These are phyloP conservation scores for Dinomys branickii DNA, from an alignment of 2,113 vertebrate genomes.

Conservation along the genomic window DNA sequence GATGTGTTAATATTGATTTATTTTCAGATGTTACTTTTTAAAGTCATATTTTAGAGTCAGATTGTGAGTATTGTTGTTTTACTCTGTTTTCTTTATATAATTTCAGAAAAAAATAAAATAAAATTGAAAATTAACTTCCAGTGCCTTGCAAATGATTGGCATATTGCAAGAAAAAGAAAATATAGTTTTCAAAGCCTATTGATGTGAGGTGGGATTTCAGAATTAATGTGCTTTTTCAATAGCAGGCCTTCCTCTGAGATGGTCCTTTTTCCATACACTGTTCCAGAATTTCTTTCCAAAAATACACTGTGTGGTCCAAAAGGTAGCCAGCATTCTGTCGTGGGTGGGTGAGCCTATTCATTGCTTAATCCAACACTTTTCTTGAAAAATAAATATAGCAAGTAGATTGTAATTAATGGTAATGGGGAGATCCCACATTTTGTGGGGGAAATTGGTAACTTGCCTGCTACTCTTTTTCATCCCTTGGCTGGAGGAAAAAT, in stretches of 20 bases:
- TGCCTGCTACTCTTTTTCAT: conserved; percentile 69
- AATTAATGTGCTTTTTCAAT: conserved; percentile 52
- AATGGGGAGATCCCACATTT: not conserved
- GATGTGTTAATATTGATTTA: conserved; percentile 20
- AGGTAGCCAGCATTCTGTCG: conserved; percentile 73
- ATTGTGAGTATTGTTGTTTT: not conserved
- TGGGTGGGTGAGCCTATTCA: conserved; percentile 27
- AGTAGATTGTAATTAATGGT: conserved; percentile 55
- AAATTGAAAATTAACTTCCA: conserved; percentile 1
- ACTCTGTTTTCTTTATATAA: conserved; percentile 29
- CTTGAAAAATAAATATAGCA: conserved; percentile 63
- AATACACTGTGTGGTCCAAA: conserved; percentile 67
- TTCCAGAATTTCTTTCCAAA: conserved; percentile 83
- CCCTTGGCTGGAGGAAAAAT: conserved; percentile 44
- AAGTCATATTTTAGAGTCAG: conserved; percentile 26
- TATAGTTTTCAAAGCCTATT: conserved; percentile 47
- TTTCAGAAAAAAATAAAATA: conserved; percentile 56
- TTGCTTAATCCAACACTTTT: conserved; percentile 69
- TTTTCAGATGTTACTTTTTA: not conserved
- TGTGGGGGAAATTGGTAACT: conserved; percentile 61
- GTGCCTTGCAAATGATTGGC: conserved; percentile 60
- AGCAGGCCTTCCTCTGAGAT: conserved; percentile 42
- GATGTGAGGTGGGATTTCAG: conserved; percentile 22
- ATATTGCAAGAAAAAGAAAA: not conserved
- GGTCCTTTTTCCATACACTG: conserved; percentile 75